A percentile compares a stretch with the other conserved stretches of the same genome.
phyloP scores from a whole-genome alignment of 1,140 invertebrate species.

The Gonioctena quinquepunctata region DNA sequence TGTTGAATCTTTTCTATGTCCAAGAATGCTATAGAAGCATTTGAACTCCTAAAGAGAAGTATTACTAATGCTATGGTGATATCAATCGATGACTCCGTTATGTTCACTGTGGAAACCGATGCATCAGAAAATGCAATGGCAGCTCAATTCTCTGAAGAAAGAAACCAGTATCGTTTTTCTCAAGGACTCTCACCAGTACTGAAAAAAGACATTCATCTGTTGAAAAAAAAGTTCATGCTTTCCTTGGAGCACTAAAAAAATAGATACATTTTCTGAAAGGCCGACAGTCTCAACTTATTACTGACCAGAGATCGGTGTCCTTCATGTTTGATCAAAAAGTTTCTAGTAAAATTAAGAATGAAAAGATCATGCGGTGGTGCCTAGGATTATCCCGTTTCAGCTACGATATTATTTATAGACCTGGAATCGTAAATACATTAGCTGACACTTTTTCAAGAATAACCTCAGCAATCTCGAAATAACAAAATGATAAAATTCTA shows the following conservation, averaged over 20 bases:
- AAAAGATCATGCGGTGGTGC: not conserved
- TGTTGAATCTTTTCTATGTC: not conserved
- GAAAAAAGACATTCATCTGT: too few relatives aligned
- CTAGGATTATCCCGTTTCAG: too few relatives aligned
- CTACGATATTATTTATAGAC: too few relatives aligned
- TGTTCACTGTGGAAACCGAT: not conserved
- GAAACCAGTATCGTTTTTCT: not conserved
- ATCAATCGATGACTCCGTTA: not conserved
- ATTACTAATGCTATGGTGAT: too few relatives aligned
- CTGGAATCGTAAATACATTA: not conserved
- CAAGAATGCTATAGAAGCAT: not conserved
- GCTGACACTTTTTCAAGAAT: not conserved
- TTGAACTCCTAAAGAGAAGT: not conserved
- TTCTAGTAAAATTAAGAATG: not conserved
- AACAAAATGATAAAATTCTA: not conserved
- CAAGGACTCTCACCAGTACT: not conserved
- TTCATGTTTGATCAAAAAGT: too few relatives aligned
- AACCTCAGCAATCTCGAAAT: not conserved
- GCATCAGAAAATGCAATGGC: not conserved
- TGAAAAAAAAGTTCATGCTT: too few relatives aligned
- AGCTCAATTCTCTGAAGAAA: not conserved
- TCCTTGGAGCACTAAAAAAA: not conserved
- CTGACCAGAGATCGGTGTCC: too few relatives aligned
- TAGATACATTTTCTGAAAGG: not conserved
- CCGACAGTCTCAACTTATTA: too few relatives aligned